phyloP scores from a whole-genome alignment of 64 coral and sea anemone species.

The Dendronephthya gigantea region DNA sequence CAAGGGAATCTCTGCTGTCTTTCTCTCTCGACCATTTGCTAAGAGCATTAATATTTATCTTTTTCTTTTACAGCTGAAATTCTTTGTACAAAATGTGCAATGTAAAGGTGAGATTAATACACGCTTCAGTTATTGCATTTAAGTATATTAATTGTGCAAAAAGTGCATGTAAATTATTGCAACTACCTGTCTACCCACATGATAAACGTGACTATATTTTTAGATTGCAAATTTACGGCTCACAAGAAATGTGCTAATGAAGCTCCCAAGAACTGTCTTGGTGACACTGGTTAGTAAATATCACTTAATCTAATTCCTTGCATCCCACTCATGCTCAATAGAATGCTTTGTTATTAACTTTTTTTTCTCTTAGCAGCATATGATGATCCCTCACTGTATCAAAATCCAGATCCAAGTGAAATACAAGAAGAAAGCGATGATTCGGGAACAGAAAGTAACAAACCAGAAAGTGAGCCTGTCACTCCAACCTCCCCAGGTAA shows the following conservation, averaged over 20 bases:
- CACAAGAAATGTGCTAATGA: constrained; percentile 78
- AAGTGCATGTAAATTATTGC: no score
- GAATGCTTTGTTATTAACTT: not conserved
- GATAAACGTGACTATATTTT: no score
- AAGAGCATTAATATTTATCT: not conserved
- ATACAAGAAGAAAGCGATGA: constrained; percentile 60
- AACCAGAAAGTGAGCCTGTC: constrained; percentile 10
- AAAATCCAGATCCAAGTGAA: constrained; percentile 61
- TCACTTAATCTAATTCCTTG: not conserved
- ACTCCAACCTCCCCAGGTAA: not conserved
- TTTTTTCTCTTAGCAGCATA: constrained; percentile 6
- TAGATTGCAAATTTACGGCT: constrained; percentile 96
- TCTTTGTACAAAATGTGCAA: constrained; percentile 83
- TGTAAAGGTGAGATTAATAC: constrained; percentile 65
- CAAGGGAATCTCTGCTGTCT: no score
- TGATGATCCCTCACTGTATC: constrained; percentile 58
- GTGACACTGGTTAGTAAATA: constrained; percentile 52
- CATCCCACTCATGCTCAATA: not conserved
- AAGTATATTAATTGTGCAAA: not conserved
- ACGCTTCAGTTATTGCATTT: not conserved
- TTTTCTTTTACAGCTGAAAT: constrained; percentile 55
- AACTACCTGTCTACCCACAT: no score
- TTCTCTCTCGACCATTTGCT: not conserved
- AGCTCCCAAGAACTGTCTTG: constrained; percentile 75
- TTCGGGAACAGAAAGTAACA: constrained; percentile 41